Percentiles rank a stretch among this genome's conserved stretches.
phyloP scores from a whole-genome alignment of 1,140 invertebrate species.

The Pseudomyrmex gracilis region DNA sequence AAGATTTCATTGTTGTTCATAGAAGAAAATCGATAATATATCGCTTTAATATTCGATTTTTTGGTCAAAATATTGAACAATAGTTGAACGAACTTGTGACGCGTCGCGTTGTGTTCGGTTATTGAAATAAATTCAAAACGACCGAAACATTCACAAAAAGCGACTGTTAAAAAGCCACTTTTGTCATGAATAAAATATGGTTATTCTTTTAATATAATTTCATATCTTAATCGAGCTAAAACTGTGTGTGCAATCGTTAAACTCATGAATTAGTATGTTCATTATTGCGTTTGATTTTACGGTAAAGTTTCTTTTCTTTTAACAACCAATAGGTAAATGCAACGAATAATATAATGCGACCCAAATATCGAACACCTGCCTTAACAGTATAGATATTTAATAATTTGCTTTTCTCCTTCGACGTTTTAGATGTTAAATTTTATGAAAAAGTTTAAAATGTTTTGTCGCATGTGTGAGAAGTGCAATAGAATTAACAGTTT shows the following conservation, averaged over 20 bases:
- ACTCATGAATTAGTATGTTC: too few relatives aligned
- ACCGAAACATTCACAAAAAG: neutral
- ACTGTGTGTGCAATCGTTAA: too few relatives aligned
- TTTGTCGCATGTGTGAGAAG: neutral
- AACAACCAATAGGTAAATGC: neutral
- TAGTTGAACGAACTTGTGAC: neutral
- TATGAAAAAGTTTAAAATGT: conserved; percentile 2
- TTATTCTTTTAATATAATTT: neutral
- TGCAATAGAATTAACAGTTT: too few relatives aligned
- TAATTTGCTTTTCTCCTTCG: neutral
- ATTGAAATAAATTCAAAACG: conserved; percentile 26
- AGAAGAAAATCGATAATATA: neutral
- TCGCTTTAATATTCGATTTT: neutral
- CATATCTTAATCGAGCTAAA: neutral
- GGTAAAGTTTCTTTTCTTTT: neutral
- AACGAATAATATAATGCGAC: neutral
- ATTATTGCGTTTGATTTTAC: neutral
- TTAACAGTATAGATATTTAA: neutral
- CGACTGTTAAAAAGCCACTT: neutral
- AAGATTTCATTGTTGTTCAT: neutral
- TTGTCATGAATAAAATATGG: neutral
- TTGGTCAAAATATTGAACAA: neutral
- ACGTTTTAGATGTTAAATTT: too few relatives aligned
- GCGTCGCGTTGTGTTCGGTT: neutral
- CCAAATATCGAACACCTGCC: neutral